Evolutionary conservation across 2,113 vertebrate species (phyloP), one percentile per base, ranked within the genome.

Genomic region (Tupaia chinensis): DNA sequence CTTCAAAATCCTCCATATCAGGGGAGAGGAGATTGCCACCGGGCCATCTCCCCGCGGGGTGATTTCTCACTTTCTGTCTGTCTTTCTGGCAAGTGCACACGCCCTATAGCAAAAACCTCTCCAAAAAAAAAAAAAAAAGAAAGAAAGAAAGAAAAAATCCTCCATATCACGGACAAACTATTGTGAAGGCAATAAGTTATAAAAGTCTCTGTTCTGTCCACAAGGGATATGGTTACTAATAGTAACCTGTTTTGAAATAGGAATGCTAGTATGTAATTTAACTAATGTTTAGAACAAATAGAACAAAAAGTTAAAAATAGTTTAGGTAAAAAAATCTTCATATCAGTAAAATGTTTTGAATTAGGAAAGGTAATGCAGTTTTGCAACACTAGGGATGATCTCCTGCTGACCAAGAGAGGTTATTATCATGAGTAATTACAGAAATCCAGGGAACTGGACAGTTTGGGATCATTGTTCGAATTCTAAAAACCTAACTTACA

Each of bases 401-500:
- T 16, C 69, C 44, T 83, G 25, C 14, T 91, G 9, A 19, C 20
- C 29, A 20, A 22, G 78, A 79, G 83, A 87, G 60, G 68, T 23
- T 84, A 85, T 44, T 69, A 77, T 96, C 90, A 92, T 91, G 82
- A 94, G 61, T 79, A 97, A 79, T 86, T 83, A 54, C 4, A 66
- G 23, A 83, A 97, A 91, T 84, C n/a, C 83, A 77, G 84, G 56
- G 85, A 94, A 95, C 61, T 68, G 60, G 16, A 10, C 5, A 58
- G 7, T 29, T 95, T 25, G 32, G 16, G 61, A 97, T 81, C n/a
- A 92, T 89, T 90, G 25, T 32, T 23, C 80, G 10, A 85, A 70
- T 68, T 32, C 15, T 95, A 94, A 92, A 95, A 93, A 63, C 8
- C 0, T 19, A 80, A 11, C 29, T 90, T 63, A 78, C 23, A 79